phyloP scores from a whole-genome alignment of 1,140 invertebrate species.

The Zeugodacus cucurbitae region DNA sequence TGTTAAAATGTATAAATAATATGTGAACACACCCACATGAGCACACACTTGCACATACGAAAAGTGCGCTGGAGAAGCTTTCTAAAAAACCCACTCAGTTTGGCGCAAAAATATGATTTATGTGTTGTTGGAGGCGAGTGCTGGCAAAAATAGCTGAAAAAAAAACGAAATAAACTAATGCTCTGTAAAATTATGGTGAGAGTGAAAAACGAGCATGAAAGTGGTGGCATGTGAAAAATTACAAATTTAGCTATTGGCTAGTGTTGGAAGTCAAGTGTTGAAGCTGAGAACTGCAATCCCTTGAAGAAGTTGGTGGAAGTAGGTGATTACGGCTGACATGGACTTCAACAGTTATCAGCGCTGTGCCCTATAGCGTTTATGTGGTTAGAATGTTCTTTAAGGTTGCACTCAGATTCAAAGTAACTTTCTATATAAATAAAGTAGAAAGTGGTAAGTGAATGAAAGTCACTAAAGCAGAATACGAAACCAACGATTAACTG shows the following conservation, averaged over 20 bases:
- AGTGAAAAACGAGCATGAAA: neutral
- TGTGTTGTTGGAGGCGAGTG: neutral
- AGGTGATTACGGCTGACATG: neutral
- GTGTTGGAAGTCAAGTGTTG: neutral
- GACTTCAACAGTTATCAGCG: neutral
- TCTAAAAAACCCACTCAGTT: neutral
- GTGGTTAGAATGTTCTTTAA: too few species aligned
- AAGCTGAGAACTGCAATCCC: neutral
- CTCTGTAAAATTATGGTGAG: neutral
- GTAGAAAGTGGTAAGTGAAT: too few species aligned
- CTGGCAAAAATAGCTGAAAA: neutral
- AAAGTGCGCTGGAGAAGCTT: neutral
- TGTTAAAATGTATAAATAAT: constrained; percentile 19
- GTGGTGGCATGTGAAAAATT: neutral
- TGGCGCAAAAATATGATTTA: constrained; percentile 22
- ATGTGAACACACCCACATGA: neutral
- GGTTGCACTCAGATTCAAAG: too few species aligned
- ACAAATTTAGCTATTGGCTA: neutral
- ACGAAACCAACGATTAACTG: too few species aligned
- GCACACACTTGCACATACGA: neutral
- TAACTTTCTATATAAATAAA: too few species aligned
- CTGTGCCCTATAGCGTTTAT: neutral
- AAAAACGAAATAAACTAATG: neutral
- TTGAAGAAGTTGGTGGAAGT: neutral
- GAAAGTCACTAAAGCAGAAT: too few species aligned